These are phyloP conservation scores for Ammodytes dubius DNA, from an alignment of 2,113 vertebrate genomes.

Conservation along the genomic window DNA sequence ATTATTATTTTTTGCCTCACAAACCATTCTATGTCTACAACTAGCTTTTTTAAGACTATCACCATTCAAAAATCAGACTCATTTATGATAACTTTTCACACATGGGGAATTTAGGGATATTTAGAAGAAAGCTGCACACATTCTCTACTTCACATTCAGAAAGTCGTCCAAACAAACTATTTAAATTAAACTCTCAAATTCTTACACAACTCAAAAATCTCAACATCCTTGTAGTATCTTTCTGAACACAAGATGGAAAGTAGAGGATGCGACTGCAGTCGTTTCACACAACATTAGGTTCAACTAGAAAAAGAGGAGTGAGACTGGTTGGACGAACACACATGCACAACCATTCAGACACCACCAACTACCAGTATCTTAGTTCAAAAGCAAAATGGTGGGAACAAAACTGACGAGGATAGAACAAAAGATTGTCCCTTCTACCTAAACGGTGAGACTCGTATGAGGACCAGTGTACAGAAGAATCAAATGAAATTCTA, in stretches of 20 bases:
- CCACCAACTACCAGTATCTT: constrained; percentile 89
- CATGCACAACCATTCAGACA: constrained; percentile 95
- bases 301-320: constrained; percentile 87
- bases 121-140: constrained; percentile 85
- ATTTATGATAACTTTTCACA: constrained; percentile 87
- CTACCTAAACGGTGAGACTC: constrained; percentile 87
- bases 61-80: constrained; percentile 88
- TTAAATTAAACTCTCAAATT: constrained; percentile 79
- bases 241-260: constrained; percentile 85
- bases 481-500: constrained; percentile 89
- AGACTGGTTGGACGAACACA: constrained; percentile 90
- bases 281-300: constrained; percentile 81
- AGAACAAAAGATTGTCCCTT: constrained; percentile 82
- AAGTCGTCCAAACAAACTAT: constrained; percentile 84
- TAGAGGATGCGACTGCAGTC: constrained; percentile 77
- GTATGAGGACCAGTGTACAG: constrained; percentile 89
- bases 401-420: constrained; percentile 83
- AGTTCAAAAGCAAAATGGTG: constrained; percentile 89
- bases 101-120: constrained; percentile 79
- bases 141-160: constrained; percentile 87
- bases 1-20: constrained; percentile 78
- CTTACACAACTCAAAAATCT: constrained; percentile 56
- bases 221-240: constrained; percentile 75
- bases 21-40: constrained; percentile 84
- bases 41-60: constrained; percentile 78